Evolutionary conservation across 2,113 vertebrate genomes (phyloP), one percentile per base, ranked within the genome.

Genomic region (Meleagris gallopavo): DNA sequence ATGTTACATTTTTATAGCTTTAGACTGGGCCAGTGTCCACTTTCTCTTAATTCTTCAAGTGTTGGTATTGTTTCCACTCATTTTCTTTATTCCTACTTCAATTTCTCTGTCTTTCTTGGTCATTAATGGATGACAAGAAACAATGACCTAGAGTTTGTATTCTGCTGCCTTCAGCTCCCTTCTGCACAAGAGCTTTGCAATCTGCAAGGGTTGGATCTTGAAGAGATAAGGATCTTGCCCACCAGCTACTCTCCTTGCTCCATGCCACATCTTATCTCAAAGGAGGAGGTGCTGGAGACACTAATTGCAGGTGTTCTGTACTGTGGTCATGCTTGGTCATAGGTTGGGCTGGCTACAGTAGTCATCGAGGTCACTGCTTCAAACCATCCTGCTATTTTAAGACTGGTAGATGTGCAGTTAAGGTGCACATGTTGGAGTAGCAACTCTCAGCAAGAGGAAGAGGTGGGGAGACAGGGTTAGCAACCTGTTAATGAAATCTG

Each of bases 211-310:
- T 4, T 80, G 57, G 30, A 19, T 66, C 22, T 1, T 3, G n/a
- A 61, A 36, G 25, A 70, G 60, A 22, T 62, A 57, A 50, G 48
- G 20, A n/a, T 22, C 45, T 78, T 58, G 25, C 34, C 57, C 30
- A 45, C 40, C 24, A 30, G 76, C 32, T 73, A 57, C 46, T 80
- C 29, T 22, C 55, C 5, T 20, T 67, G 29, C 58, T 69, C 74
- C 7, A 1, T 2, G 1, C 6, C 52, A 19, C 32, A n/a, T 55
- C 50, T 48, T 58, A 69, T 6, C 0, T 1, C n/a, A n/a, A 22
- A 43, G 50, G 0, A 1, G 8, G 6, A 14, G 0, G 0, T 3
- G 4, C 27, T 66, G 20, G 36, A 73, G 82, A 14, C 15, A 12
- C 16, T 5, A 2, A 9, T 13, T 61, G 20, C 62, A 52, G 67